Conservation (phyloP, 2,113 vertebrate genomes). For the Equus przewalskii region DNA sequence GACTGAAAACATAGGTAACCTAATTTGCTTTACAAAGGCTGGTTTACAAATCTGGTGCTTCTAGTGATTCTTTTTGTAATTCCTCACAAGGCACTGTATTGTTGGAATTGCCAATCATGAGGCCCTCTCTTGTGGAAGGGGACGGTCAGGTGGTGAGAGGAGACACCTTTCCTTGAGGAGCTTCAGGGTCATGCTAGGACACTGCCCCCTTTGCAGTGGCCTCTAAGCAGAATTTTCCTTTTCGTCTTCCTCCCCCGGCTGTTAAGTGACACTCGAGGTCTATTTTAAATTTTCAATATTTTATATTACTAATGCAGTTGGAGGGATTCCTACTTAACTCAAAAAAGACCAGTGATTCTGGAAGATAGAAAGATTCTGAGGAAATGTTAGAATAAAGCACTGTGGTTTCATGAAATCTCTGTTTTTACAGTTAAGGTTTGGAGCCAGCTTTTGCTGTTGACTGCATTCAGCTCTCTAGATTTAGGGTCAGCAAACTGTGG, state of each 20-base stretch:
- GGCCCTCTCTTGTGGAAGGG: no score
- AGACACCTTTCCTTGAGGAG: not conserved
- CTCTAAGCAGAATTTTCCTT: not conserved
- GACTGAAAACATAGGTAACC: not conserved
- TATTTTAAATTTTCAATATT: not conserved
- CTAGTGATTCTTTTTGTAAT: not conserved
- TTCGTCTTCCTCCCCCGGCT: accelerated
- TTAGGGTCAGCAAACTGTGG: accelerated
- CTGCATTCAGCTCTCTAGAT: not conserved
- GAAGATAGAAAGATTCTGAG: not conserved
- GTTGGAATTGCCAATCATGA: not conserved
- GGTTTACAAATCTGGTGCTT: not conserved
- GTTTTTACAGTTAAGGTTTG: not conserved
- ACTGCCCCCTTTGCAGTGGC: not conserved
- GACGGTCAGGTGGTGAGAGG: not conserved
- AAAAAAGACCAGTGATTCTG: not conserved
- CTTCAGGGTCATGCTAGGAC: not conserved
- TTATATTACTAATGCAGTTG: not conserved
- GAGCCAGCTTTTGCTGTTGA: not conserved
- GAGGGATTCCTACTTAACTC: not conserved
- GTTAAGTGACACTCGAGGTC: not conserved
- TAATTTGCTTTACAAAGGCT: not conserved
- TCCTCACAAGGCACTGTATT: not conserved
- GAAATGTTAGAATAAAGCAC: not conserved
- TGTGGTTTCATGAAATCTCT: not conserved